Percentiles rank a stretch among this genome's conserved stretches.
phyloP scores from a whole-genome alignment of 2,888 invertebrate species.

The Aphidoletes aphidimyza region DNA sequence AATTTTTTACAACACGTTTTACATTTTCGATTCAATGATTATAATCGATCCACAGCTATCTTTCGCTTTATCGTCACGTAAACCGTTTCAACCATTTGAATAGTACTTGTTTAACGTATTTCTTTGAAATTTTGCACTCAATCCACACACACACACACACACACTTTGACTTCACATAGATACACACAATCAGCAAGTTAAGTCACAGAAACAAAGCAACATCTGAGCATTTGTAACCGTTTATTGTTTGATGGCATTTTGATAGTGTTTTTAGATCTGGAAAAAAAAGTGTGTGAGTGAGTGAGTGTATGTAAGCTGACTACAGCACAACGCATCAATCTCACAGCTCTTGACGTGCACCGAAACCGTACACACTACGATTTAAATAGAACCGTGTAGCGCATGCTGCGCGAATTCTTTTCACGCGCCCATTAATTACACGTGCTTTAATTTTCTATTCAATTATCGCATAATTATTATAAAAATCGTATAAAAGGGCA shows the following conservation, averaged over 20 bases:
- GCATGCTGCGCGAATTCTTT: not conserved
- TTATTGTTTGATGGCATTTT: too few relatives aligned
- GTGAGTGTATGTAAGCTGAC: not conserved
- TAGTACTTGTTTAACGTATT: not conserved
- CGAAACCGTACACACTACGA: too few relatives aligned
- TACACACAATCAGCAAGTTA: too few relatives aligned
- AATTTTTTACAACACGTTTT: slow-evolving; percentile 25
- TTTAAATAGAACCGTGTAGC: not conserved
- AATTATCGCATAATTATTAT: slow-evolving; percentile 9
- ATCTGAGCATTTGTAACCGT: slow-evolving; percentile 21
- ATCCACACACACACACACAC: too few relatives aligned
- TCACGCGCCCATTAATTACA: slow-evolving; percentile 16
- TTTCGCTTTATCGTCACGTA: not conserved
- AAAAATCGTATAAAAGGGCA: not conserved
- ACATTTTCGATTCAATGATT: slow-evolving; percentile 11
- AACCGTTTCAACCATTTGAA: slow-evolving; percentile 4
- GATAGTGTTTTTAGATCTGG: too few relatives aligned
- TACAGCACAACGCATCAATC: not conserved
- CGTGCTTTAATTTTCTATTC: not conserved
- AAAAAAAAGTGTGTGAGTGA: not conserved
- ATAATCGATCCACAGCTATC: not conserved
- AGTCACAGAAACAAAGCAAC: too few relatives aligned
- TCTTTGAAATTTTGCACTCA: not conserved
- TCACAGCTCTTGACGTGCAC: too few relatives aligned
- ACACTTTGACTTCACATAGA: not conserved